Evolutionary conservation across 1,140 invertebrate species (phyloP), one percentile per base, ranked within the genome.

Genomic region (Leptonema lineaticorne): DNA sequence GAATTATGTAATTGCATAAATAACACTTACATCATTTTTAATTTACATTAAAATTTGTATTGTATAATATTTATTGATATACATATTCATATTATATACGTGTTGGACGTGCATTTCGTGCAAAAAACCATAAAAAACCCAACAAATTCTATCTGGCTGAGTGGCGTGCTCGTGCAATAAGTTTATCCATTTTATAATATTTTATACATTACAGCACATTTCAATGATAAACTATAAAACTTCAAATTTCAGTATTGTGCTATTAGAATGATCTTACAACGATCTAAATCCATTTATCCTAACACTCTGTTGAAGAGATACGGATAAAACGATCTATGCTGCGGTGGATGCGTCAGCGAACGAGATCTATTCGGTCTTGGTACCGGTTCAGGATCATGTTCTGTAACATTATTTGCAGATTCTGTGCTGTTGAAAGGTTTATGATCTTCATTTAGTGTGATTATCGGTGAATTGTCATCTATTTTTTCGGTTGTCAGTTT

Each of bases 231-330:
- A 64, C 20, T 16, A 64, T 59, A 59, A 59, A 50, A 64, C 26
- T 11, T 24, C 33, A 53, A 1, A 50, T 16, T 50, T 46, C 62
- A 11, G 30, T n/a, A 64, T 64, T 50, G 62, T 64, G 45, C 62
- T 64, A n/a, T n/a, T n/a, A 64, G 30, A 29, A 50, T 11, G 20
- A 24, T 53, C 50, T 53, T 33, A 27, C 20, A 30, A n/a, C 28
- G 24, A 33, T 30, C 16, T 3, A 9, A 46, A 50, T 24, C 9
- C 29, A 11, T 6, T 71, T 71, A 73, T n/a, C 72, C 72, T 18
- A 73, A 57, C 48, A 73, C 72, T 67, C 72, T 69, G 33, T 73
- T 73, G 67, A 73, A 69, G 56, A 73, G 69, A 45, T 73, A 73
- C 57, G 72, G 72, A 63, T 73, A 73, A 27, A 73, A 71, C 56